Evolutionary conservation across 2,113 vertebrate genomes (phyloP).

Genomic region (Carettochelys insculpta): DNA sequence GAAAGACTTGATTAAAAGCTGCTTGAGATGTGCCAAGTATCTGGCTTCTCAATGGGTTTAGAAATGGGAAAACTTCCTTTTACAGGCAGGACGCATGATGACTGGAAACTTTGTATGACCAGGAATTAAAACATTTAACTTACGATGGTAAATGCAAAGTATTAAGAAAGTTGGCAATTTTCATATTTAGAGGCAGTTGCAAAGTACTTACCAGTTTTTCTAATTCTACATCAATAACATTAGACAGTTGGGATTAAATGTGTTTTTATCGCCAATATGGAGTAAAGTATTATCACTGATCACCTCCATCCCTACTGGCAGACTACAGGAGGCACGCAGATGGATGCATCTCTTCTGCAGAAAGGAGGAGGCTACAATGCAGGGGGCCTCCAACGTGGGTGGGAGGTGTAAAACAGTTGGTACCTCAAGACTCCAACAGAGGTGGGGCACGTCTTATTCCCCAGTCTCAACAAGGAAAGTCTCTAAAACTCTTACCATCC

Average conservation of each 20-base stretch:
- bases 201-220: background rate
- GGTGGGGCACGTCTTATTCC: background rate
- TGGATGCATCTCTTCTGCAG: background rate
- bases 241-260: background rate
- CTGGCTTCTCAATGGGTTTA: background rate
- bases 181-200: background rate
- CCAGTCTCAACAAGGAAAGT: background rate
- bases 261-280: background rate
- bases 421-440: background rate
- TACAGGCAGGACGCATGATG: background rate
- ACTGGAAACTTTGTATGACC: background rate
- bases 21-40: background rate
- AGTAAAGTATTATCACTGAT: background rate
- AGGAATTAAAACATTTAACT: background rate
- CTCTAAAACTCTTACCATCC: conserved; percentile 80
- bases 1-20: background rate
- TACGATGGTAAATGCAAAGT: background rate
- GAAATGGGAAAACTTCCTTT: background rate
- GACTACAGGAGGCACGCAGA: no score
- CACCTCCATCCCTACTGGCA: no score
- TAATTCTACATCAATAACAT: background rate
- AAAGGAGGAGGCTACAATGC: background rate
- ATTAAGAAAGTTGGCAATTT: background rate
- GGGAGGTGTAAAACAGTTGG: background rate
- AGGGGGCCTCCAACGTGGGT: background rate